These are phyloP conservation scores for Oegoconia quadripuncta DNA, from an alignment of 2,888 invertebrate species.

Conservation along the genomic window DNA sequence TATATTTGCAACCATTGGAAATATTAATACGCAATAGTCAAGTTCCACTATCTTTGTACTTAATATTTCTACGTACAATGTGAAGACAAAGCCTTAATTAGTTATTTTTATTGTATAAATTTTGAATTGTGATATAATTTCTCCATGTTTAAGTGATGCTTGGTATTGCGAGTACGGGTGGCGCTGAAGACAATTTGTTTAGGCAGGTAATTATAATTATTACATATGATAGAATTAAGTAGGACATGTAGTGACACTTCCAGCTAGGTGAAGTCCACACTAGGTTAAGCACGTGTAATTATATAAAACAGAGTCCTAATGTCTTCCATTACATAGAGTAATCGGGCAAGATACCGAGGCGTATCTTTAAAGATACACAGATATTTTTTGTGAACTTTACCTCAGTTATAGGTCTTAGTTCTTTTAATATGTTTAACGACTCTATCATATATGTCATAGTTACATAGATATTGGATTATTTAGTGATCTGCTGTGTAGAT, in stretches of 20 bases:
- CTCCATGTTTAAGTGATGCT: slow-evolving; percentile 44
- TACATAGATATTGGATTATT: slow-evolving; percentile 28
- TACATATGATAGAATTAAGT: too few relatives aligned
- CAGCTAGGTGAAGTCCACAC: slow-evolving; percentile 8
- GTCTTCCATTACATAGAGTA: slow-evolving; percentile 53
- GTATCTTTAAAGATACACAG: slow-evolving; percentile 16
- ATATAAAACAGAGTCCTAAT: slow-evolving; percentile 39
- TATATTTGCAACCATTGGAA: slow-evolving; percentile 59
- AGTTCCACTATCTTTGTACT: slow-evolving; percentile 63
- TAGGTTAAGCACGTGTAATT: slow-evolving; percentile 12
- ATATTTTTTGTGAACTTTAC: slow-evolving; percentile 30
- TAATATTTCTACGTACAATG: slow-evolving; percentile 56
- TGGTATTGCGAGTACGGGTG: slow-evolving; percentile 53
- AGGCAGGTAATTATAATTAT: too few relatives aligned
- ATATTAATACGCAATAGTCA: slow-evolving; percentile 54
- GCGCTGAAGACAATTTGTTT: slow-evolving; percentile 24
- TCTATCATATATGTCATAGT: slow-evolving; percentile 21
- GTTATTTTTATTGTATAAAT: slow-evolving; percentile 49
- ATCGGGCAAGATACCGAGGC: slow-evolving; percentile 22
- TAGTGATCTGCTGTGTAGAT: slow-evolving; percentile 40
- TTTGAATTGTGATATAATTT: slow-evolving; percentile 75
- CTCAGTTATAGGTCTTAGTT: slow-evolving; percentile 1
- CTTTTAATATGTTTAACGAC: slow-evolving; percentile 25
- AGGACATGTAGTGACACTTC: too few relatives aligned
- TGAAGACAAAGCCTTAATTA: slow-evolving; percentile 46